These are phyloP conservation scores for Cydia strobilella DNA, from an alignment of 1,140 invertebrate species.

Conservation along the genomic window DNA sequence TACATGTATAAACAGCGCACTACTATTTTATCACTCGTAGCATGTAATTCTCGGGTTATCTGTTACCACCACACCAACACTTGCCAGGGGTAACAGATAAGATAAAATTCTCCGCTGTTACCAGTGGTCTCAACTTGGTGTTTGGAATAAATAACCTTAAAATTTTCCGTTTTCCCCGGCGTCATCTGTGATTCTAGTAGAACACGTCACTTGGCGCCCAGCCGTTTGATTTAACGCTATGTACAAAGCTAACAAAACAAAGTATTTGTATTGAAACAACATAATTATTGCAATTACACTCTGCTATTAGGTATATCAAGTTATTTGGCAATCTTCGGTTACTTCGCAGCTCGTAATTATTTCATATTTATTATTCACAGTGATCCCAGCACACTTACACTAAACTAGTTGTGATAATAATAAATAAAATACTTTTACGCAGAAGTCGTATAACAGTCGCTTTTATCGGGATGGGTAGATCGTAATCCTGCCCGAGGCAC, in stretches of 20 bases:
- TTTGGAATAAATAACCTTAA: too few relatives aligned
- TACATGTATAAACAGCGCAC: too few relatives aligned
- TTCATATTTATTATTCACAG: not conserved
- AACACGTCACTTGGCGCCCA: conserved; percentile 33
- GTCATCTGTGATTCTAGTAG: too few relatives aligned
- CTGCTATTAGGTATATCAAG: not conserved
- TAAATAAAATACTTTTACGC: not conserved
- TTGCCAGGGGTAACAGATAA: too few relatives aligned
- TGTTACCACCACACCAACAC: too few relatives aligned
- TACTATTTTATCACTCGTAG: too few relatives aligned
- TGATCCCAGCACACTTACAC: not conserved
- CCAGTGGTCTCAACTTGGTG: too few relatives aligned
- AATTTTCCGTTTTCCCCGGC: too few relatives aligned
- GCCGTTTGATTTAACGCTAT: conserved; percentile 53
- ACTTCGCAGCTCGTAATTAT: not conserved
- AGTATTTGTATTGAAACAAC: conserved; percentile 55
- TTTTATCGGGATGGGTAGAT: too few relatives aligned
- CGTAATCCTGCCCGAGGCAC: too few relatives aligned
- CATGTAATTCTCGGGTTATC: too few relatives aligned
- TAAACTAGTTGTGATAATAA: not conserved
- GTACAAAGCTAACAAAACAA: conserved; percentile 66
- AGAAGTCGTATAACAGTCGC: not conserved
- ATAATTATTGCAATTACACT: conserved; percentile 9
- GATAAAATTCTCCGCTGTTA: too few relatives aligned
- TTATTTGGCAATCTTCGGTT: not conserved